phyloP scores from a whole-genome alignment of 2,888 invertebrate species.

The Hydrotaea diabolus region DNA sequence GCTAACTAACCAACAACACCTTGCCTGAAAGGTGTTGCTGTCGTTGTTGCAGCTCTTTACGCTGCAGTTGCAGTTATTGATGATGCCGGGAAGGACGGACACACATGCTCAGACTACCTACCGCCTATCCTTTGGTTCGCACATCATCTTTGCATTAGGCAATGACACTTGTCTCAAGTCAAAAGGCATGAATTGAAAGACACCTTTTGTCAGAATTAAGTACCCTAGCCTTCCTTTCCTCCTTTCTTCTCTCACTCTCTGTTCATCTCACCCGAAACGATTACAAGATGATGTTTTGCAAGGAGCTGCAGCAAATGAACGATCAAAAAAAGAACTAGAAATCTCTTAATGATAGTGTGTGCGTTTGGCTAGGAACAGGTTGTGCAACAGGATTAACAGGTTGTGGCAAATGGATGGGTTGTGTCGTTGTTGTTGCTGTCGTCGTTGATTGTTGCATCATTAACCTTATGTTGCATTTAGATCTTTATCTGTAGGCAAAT shows the following conservation, averaged over 20 bases:
- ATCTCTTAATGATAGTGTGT: slow-evolving; percentile 6
- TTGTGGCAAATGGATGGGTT: slow-evolving; percentile 57
- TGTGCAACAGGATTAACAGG: slow-evolving; percentile 57
- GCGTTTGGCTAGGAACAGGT: neutral
- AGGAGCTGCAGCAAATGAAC: slow-evolving; percentile 32
- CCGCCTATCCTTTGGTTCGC: neutral
- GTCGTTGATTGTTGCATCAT: slow-evolving; percentile 41
- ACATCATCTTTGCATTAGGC: slow-evolving; percentile 62
- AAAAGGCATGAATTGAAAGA: slow-evolving; percentile 12
- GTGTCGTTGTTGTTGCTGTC: neutral
- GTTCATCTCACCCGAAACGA: neutral
- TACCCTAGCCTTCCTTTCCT: neutral
- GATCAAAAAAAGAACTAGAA: neutral
- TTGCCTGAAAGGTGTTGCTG: slow-evolving; percentile 22
- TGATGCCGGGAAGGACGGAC: slow-evolving; percentile 6
- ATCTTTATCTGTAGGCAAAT: slow-evolving; percentile 53
- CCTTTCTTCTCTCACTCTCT: neutral
- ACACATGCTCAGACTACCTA: neutral
- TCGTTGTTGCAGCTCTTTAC: too few relatives aligned
- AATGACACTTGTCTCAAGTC: slow-evolving; percentile 58
- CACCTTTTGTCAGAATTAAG: slow-evolving; percentile 15
- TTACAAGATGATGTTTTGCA: slow-evolving; percentile 20
- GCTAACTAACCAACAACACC: slow-evolving; percentile 59
- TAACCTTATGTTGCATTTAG: slow-evolving; percentile 62
- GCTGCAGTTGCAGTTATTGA: slow-evolving; percentile 13